Evolutionary conservation across 2,888 invertebrate genomes (phyloP).

Genomic region (Cantharis rufa): DNA sequence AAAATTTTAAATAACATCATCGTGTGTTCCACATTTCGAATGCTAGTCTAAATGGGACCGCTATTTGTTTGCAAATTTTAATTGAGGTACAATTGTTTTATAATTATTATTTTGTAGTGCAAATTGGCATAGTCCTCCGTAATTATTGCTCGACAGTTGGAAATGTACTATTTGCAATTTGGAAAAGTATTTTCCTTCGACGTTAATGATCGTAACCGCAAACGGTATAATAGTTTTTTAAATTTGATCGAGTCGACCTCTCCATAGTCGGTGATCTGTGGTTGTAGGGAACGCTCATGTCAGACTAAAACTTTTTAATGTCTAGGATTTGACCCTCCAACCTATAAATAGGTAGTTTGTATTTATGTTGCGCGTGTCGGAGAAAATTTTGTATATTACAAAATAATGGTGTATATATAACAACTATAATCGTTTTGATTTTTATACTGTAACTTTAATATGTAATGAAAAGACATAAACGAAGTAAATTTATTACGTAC

Average conservation of each 20-base stretch:
- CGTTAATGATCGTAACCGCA: too few relatives aligned
- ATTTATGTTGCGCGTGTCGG: too few relatives aligned
- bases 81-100: neutral
- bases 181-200: too few relatives aligned
- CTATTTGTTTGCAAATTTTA: neutral
- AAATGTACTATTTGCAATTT: neutral
- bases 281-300: too few relatives aligned
- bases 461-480: neutral
- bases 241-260: too few relatives aligned
- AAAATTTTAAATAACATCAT: neutral
- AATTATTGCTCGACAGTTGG: neutral
- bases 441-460: neutral
- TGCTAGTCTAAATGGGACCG: neutral
- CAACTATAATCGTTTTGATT: neutral
- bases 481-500: neutral
- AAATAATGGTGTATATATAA: neutral
- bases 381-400: neutral
- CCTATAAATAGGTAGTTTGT: too few relatives aligned
- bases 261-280: too few relatives aligned
- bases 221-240: too few relatives aligned
- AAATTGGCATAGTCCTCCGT: neutral
- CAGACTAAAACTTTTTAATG: too few relatives aligned
- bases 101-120: neutral
- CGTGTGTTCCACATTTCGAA: neutral
- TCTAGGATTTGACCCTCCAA: too few relatives aligned